Base-by-base conservation (phyloP, 2,113 vertebrate species). In the Camelus bactrianus region DNA sequence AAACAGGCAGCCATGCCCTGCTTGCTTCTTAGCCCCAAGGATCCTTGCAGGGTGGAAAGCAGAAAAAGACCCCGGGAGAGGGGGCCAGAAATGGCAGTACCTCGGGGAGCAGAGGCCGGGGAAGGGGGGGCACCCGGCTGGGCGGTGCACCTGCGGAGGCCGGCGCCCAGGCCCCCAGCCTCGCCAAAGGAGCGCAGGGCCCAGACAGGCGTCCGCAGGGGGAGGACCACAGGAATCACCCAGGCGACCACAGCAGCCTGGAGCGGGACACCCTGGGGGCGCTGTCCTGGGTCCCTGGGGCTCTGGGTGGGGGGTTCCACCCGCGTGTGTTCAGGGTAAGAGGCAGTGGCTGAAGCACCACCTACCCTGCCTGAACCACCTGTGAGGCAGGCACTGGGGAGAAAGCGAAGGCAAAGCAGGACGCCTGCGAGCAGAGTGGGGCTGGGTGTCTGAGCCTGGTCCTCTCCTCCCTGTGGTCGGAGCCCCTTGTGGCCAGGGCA, bases 401-500 rank as follows among this genome's bases (percentile, higher is more conserved):
- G 30, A 20, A 62, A 70, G 2, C 10, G 16, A 26, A 42, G 22
- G 32, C 3, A 22, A 56, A 38, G 84, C 67, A 75, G 19, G 54
- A 26, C 38, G 5, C 38, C 46, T 7, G 3, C 13, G 8, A 62
- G 65, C 82, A 72, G 38, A 46, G 20, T 1, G 54, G 26, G 38
- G n/a, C 7, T 3, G 3, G 6, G 28, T 30, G 11, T 81, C 56
- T 28, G n/a, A 30, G 28, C 35, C 30, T 10, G 22, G 24, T 17
- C 24, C 73, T 22, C 42, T 30, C 35, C 17, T 2, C 10, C 56
- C 48, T 11, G 2, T 3, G 8, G 9, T 0, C 11, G 15, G 87
- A 81, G n/a, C 12, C 56, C 60, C 4, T 4, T 5, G 46, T 22
- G 32, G 17, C 48, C 2, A 0, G 30, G 0, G 19, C 2, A 17